Conservation (phyloP, 2,113 vertebrate genomes). For the Cyanoramphus novaezelandiae region DNA sequence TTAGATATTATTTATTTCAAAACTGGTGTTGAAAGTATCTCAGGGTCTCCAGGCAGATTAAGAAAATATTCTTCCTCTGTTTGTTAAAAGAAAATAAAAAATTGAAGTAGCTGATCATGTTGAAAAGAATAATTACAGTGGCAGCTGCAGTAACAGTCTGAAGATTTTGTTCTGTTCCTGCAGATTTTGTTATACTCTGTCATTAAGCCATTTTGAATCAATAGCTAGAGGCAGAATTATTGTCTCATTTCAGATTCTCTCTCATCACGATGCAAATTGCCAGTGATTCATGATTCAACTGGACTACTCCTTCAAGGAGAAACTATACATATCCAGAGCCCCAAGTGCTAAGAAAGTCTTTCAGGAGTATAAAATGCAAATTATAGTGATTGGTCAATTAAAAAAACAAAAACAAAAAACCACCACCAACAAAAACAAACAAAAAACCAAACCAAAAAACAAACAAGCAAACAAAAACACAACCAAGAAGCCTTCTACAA, state of each 20-base stretch:
- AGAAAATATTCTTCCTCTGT: background rate
- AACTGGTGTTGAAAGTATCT: background rate
- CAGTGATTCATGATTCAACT: background rate
- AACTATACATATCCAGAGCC: background rate
- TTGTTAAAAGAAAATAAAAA: background rate
- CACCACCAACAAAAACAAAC: background rate
- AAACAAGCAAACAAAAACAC: background rate
- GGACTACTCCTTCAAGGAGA: background rate
- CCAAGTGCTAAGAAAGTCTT: background rate
- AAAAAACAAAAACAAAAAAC: background rate
- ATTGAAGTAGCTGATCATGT: background rate
- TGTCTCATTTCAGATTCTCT: background rate
- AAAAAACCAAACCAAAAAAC: background rate
- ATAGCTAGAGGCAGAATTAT: background rate
- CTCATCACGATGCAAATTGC: background rate
- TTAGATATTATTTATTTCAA: background rate
- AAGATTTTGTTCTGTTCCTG: background rate
- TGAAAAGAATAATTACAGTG: background rate
- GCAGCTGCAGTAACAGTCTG: background rate
- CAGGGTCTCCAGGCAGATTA: background rate
- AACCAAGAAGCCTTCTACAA: background rate
- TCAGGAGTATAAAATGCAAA: background rate
- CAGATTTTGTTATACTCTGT: background rate
- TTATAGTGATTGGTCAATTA: background rate
- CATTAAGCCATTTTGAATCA: background rate